Evolutionary conservation across 2,888 invertebrate genomes (phyloP), one percentile per base, ranked within the genome.

Genomic region (Phytoseiulus persimilis): DNA sequence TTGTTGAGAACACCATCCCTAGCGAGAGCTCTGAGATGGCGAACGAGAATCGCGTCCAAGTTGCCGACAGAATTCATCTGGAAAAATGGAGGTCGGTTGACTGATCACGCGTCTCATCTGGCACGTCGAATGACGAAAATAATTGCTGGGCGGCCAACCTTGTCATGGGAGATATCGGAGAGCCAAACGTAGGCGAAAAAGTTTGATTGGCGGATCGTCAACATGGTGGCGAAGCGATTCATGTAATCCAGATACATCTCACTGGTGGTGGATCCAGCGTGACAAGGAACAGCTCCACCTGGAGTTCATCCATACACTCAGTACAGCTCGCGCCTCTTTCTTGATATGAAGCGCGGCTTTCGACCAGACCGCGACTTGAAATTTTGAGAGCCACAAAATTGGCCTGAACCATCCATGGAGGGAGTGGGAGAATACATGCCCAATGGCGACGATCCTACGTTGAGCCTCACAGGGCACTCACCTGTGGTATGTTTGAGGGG

Each of bases 1-100:
- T 95, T 94, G 90, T 95, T 94, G 90, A 96, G 93, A 90, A 94
- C 93, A 0, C 94, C 93, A 0, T 93, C 92, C 0, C 92, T 91
- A 83, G 94, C 93, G 90, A 95, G 92, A 90, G 93, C 92, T 90
- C 93, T 92, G 90, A 97, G 93, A 92, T 87, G 87, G 0, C 87
- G 32, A n/a, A 39, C 33, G n/a, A 87, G 87, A 39, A 87, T 87
- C 28, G 33, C 33, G 33, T 87, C 87, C 32, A 87, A n/a, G 11
- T 33, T 39, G 9, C 87, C 87, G n/a, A 87, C 87, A n/a, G 87
- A 32, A n/a, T 87, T 87, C 87, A 87, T 87, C 87, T 87, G 32
- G 23, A 87, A 87, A 39, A 28, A 11, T 14, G 65, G 18, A 65
- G 39, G 39, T 39, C 39, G 5, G 5, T 39, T 9, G 9, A 9